Percentiles rank a stretch among this genome's conserved stretches.
These are phyloP conservation scores for Dreissena polymorpha DNA, from an alignment of 1,140 invertebrate species.

Conservation along the genomic window DNA sequence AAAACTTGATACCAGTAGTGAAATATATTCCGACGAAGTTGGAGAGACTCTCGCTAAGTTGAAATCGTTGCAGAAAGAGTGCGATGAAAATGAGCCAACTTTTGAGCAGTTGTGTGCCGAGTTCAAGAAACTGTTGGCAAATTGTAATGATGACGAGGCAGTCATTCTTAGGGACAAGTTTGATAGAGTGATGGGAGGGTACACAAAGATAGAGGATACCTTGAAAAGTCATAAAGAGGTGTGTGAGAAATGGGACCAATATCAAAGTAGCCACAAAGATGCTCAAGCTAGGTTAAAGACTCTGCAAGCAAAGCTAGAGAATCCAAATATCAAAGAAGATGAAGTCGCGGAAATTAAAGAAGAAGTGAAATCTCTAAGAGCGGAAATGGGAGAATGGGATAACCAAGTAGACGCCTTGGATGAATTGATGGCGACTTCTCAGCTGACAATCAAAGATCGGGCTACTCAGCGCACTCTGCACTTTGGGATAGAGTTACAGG, in stretches of 20 bases:
- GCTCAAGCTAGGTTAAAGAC: constrained; percentile 90
- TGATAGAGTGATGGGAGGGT: constrained; percentile 86
- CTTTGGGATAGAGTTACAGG: constrained; percentile 74
- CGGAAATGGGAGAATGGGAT: constrained; percentile 68
- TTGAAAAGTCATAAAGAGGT: constrained; percentile 87
- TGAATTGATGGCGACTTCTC: constrained; percentile 70
- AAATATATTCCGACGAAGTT: constrained; percentile 89
- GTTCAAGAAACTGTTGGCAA: constrained; percentile 87
- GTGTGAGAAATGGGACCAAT: constrained; percentile 89
- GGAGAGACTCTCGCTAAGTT: constrained; percentile 81
- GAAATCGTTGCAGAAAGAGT: constrained; percentile 70
- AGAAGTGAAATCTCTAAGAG: constrained; percentile 69
- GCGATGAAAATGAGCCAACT: constrained; percentile 66
- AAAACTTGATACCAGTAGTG: constrained; percentile 88
- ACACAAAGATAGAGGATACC: constrained; percentile 82
- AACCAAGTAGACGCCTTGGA: constrained; percentile 68
- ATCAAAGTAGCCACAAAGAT: constrained; percentile 89
- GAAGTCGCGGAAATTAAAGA: constrained; percentile 71
- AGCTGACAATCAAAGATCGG: constrained; percentile 74
- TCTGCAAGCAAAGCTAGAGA: constrained; percentile 89
- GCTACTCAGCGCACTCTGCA: constrained; percentile 73
- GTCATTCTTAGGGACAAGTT: constrained; percentile 88
- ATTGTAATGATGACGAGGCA: constrained; percentile 86
- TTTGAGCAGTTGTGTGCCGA: constrained; percentile 84
- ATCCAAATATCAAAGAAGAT: constrained; percentile 83